phyloP scores from a whole-genome alignment of 2,797 vertebrate genomes.

The Coccyzus lansbergi region DNA sequence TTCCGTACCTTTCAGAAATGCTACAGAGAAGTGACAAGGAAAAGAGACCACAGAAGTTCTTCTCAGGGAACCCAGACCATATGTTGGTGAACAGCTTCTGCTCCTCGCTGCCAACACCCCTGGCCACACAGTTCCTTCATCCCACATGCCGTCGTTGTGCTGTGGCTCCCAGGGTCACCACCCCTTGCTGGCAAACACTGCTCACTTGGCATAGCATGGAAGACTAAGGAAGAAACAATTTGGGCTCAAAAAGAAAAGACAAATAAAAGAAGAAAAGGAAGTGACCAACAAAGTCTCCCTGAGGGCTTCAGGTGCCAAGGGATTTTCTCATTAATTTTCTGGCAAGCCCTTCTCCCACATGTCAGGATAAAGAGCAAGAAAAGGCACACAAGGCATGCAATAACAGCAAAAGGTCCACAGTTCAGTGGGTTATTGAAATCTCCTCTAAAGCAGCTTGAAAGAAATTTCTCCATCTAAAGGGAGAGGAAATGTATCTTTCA shows the following conservation, averaged over 20 bases:
- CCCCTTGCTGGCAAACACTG: background rate
- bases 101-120: accelerated
- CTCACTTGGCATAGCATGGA: background rate
- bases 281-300: accelerated
- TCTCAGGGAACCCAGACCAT: background rate
- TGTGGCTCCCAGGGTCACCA: accelerated
- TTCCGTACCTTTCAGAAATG: background rate
- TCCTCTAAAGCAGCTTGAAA: background rate
- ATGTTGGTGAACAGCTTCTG: background rate
- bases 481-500: background rate
- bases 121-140: accelerated
- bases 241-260: background rate
- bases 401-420: accelerated
- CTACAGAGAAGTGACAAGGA: too few relatives aligned
- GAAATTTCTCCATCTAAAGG: background rate
- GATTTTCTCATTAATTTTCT: background rate
- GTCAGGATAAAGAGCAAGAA: background rate
- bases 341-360: background rate
- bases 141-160: accelerated
- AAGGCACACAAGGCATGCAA: background rate
- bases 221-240: background rate
- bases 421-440: background rate
- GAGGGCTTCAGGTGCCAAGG: background rate
- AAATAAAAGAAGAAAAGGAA: background rate
- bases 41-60: background rate